Evolutionary conservation across 2,888 invertebrate species (phyloP), one percentile per base, ranked within the genome.

Genomic region (Synergus japonicus): DNA sequence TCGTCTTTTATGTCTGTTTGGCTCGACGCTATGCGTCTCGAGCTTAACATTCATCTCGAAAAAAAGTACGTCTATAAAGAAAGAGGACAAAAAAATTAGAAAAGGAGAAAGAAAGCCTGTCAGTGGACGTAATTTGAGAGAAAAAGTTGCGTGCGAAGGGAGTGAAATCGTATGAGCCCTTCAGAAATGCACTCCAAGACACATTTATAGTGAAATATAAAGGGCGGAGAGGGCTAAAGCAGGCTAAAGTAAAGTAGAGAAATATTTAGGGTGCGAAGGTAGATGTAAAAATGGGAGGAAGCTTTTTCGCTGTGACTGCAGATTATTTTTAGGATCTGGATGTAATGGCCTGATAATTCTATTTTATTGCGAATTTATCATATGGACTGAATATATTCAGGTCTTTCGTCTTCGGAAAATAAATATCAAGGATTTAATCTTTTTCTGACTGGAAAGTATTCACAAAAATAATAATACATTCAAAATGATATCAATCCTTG

Each of bases 81-180:
- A 8, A 69, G 49, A 37, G 15, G 46, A 37, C 43, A 67, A 67
- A 18, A 10, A 22, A 67, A 18, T 8, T 37, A 29, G 0, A 44
- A 44, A 67, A 18, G 44, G 18, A 13, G 49, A 69, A 29, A 29
- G 15, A 29, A 46, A 15, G 15, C 15, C 41, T n/a, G 15, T 15
- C 41, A 37, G 65, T 15, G 29, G 37, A 41, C n/a, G 10, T 73
- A 49, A 54, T 73, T 73, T 41, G n/a, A 54, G 46, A 73, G 73
- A 15, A 49, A 41, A 73, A 73, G 73, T 73, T 54, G 73, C 54
- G 54, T 54, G 54, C n/a, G 54, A 73, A 73, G 54, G 54, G 37
- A 49, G 37, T n/a, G 73, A 69, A 67, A 73, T 37, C 67, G 54
- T 49, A 73, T 73, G 54, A n/a, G 37, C 73, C 73, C 54, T 73